Conservation (phyloP, 2,888 invertebrate species). For the Melinaea marsaeus region DNA sequence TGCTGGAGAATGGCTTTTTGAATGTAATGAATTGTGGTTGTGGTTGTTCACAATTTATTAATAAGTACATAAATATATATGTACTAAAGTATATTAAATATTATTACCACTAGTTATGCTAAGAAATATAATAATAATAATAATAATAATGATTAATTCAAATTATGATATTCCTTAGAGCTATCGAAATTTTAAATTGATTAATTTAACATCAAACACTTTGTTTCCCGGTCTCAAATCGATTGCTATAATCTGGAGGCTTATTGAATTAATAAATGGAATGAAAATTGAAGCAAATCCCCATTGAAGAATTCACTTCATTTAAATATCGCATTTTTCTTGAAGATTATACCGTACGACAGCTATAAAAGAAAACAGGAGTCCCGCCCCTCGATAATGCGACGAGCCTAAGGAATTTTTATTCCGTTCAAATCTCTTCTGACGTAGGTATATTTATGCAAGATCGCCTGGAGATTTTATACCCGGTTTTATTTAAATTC, state of each 20-base stretch:
- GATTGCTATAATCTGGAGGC: constrained; percentile 44
- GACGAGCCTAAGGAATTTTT: constrained; percentile 75
- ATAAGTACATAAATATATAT: no score
- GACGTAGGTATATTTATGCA: constrained; percentile 76
- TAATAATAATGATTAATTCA: no score
- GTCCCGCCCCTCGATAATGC: constrained; percentile 73
- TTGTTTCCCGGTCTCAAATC: constrained; percentile 34
- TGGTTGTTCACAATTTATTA: no score
- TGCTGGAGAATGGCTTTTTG: no score
- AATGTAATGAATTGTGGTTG: no score
- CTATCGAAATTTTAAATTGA: neutral
- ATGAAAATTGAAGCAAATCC: constrained; percentile 66
- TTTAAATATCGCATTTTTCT: constrained; percentile 79
- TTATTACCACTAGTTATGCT: no score
- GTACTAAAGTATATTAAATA: no score
- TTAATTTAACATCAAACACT: constrained; percentile 12
- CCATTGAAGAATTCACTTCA: constrained; percentile 72
- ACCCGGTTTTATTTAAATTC: constrained; percentile 77
- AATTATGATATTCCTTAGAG: neutral
- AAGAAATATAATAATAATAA: no score
- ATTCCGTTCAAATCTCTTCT: constrained; percentile 76
- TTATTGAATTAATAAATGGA: constrained; percentile 63
- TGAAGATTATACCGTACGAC: constrained; percentile 78
- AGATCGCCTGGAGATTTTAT: constrained; percentile 75
- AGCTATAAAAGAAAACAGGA: constrained; percentile 78